Evolutionary conservation across 1,140 invertebrate species (phyloP), one percentile per base, ranked within the genome.

Genomic region (Drosophila nebulosa): DNA sequence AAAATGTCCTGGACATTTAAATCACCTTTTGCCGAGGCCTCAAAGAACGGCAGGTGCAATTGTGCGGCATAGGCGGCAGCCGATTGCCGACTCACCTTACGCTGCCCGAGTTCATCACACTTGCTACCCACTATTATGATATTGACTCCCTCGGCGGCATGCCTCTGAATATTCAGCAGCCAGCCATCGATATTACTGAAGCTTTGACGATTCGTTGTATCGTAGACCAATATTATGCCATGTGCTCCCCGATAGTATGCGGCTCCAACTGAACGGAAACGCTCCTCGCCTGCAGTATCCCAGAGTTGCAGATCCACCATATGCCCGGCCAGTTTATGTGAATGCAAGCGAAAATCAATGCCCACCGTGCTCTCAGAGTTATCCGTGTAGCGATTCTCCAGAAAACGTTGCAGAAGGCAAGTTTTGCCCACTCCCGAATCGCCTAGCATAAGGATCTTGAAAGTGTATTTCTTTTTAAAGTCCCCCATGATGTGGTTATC

Each of bases 231-330:
- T 0, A 83, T 30, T 0, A 78, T 35, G 6, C 79, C 79, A 16
- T 83, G 56, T 3, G 61, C 70, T 0, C 30, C 21, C 0, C 66
- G 59, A 42, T 70, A 81, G 1, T 78, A 83, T 0, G 12, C 0
- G 10, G 24, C 39, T 9, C 64, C 4, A 4, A 81, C 0, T 0
- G 60, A 26, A 4, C 35, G 64, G 12, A 66, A 81, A 1, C 79
- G 79, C 16, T 83, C 74, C 56, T 64, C 74, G 9, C 79, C 79
- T 2, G 79, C 39, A 0, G 79, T 63, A 36, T 81, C 74, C 74
- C 79, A 81, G 0, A 81, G 46, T 9, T 74, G 66, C 0, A 81
- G 46, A 36, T 36, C 30, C 7, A 81, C 52, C 16, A 1, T 0
- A 0, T 24, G 4, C 0, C 79, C 79, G 16, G 55, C 35, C 5